A percentile compares a stretch with the other conserved stretches of the same genome.
Conservation (phyloP, 2,797 vertebrate genomes). For the Neosilurus hyrtlii region DNA sequence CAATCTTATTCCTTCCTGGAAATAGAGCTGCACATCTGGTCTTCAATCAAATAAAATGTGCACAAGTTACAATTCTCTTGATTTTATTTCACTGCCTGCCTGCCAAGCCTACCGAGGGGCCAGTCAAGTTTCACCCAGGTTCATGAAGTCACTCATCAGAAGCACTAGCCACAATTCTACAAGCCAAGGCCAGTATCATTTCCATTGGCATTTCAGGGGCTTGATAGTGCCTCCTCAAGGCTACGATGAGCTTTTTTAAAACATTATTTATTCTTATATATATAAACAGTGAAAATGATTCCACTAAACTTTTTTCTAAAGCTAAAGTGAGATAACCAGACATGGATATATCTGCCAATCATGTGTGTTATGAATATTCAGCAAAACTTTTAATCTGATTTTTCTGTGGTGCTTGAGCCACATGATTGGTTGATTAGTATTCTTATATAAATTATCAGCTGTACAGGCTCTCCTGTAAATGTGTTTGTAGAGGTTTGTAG, state of each 20-base stretch:
- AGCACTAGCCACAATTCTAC: not conserved
- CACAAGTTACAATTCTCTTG: not conserved
- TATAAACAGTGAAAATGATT: no score
- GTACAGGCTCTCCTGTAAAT: not conserved
- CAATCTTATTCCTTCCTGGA: conserved; percentile 34
- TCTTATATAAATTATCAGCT: not conserved
- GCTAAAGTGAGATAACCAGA: no score
- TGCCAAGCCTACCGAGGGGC: not conserved
- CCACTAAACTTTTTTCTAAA: no score
- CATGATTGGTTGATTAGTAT: not conserved
- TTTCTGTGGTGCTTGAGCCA: not conserved
- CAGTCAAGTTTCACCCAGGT: not conserved
- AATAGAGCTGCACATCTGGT: conserved; percentile 5
- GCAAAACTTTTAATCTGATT: not conserved
- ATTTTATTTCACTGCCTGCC: conserved; percentile 2
- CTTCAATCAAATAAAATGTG: not conserved
- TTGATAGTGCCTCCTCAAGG: no score
- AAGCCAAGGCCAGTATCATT: no score
- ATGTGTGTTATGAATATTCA: not conserved
- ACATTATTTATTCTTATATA: no score
- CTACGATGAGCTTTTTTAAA: no score
- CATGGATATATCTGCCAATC: not conserved
- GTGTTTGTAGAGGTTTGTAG: not conserved
- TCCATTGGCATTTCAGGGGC: no score
- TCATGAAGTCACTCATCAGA: not conserved